Evolutionary conservation across 2,888 invertebrate species (phyloP).

Genomic region (Disparrhopalites patrizii): DNA sequence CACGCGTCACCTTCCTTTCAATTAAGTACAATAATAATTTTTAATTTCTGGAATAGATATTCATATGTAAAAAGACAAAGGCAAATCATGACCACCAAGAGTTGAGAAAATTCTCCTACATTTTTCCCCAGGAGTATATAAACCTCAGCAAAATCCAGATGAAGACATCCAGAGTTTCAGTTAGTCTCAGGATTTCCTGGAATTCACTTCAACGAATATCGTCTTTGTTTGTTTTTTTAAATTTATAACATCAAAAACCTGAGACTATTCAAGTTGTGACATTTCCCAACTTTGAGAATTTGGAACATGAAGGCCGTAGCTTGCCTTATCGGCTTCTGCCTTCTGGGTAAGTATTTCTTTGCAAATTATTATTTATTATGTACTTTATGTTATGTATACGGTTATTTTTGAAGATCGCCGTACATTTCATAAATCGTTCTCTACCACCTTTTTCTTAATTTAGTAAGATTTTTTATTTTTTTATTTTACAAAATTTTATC

Average conservation of each 20-base stretch:
- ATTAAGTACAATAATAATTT: background rate
- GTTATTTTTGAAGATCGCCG: background rate
- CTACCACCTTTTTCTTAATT: background rate
- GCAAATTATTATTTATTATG: background rate
- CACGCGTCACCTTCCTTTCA: too few species aligned
- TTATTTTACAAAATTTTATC: background rate
- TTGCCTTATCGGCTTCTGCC: slow-evolving; percentile 40
- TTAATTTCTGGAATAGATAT: too few species aligned
- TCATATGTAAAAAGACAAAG: too few species aligned
- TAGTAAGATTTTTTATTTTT: background rate
- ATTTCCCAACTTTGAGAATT: background rate
- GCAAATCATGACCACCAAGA: too few species aligned
- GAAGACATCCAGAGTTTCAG: slow-evolving; percentile 36
- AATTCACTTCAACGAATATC: slow-evolving; percentile 26
- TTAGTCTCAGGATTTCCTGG: slow-evolving; percentile 42
- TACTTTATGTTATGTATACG: slow-evolving; percentile 2
- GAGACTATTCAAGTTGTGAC: background rate
- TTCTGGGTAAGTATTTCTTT: slow-evolving; percentile 39
- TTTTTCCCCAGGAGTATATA: background rate
- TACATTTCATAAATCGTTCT: background rate
- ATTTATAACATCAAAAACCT: background rate
- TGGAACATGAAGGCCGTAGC: slow-evolving; percentile 42
- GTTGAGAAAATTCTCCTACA: too few species aligned
- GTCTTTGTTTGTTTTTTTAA: slow-evolving; percentile 7
- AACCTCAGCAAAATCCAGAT: background rate